These are phyloP conservation scores for Poeciliopsis presidionis DNA, from an alignment of 2,797 vertebrate genomes.

Conservation along the genomic window DNA sequence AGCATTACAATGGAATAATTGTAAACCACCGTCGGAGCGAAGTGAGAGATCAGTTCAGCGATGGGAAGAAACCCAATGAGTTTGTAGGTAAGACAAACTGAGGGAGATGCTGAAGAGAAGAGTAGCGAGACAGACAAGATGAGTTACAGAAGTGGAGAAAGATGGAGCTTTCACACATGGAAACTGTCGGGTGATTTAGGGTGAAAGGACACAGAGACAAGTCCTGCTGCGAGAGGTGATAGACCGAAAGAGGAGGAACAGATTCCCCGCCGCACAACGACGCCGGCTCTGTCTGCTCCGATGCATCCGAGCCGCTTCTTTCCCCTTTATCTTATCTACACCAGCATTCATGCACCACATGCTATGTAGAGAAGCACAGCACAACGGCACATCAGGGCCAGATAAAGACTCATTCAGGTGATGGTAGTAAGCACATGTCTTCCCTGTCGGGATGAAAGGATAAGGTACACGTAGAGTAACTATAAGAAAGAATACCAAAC, in stretches of 20 bases:
- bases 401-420: conserved; percentile 38
- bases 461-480: not conserved
- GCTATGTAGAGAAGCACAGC: conserved; percentile 50
- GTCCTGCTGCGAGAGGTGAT: conserved; percentile 68
- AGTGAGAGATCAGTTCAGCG: conserved; percentile 49
- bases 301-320: conserved; percentile 46
- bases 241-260: conserved; percentile 62
- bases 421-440: conserved; percentile 26
- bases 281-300: conserved; percentile 24
- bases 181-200: conserved; percentile 73
- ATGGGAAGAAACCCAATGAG: conserved; percentile 48
- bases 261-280: conserved; percentile 54
- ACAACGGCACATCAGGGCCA: conserved; percentile 29
- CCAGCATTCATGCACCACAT: conserved; percentile 47
- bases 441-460: conserved; percentile 27
- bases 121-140: conserved; percentile 52
- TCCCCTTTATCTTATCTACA: conserved; percentile 64
- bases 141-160: conserved; percentile 64
- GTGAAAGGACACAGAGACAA: conserved; percentile 71
- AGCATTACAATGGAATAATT: conserved; percentile 42
- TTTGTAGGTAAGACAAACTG: conserved; percentile 57
- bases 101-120: conserved; percentile 37
- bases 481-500: not conserved
- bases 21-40: conserved; percentile 46
- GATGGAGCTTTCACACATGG: conserved; percentile 69